Conservation (phyloP, 2,113 vertebrate genomes). For the Salvelinus fontinalis region DNA sequence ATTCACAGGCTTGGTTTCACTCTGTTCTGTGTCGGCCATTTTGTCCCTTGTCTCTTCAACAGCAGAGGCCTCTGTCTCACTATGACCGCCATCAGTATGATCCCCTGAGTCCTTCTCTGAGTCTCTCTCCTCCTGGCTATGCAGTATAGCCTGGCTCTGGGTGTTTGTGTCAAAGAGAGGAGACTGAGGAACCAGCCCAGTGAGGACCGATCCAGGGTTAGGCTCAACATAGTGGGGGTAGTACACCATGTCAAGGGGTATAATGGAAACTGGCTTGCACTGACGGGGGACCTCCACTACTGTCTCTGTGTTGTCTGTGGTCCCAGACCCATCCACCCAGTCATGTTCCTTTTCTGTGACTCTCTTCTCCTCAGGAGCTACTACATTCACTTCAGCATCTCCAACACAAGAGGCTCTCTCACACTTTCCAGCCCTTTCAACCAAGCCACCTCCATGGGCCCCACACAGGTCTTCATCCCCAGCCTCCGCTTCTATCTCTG, state of each 20-base stretch:
- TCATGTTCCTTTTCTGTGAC: conserved; percentile 11
- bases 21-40: background rate
- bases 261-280: conserved; percentile 66
- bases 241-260: conserved; percentile 76
- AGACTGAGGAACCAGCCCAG: conserved; percentile 36
- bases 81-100: background rate
- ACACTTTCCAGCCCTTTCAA: background rate
- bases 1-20: background rate
- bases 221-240: conserved; percentile 73
- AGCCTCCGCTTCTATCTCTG: background rate
- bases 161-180: background rate
- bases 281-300: background rate
- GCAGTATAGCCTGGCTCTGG: background rate
- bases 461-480: conserved; percentile 1
- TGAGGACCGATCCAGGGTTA: background rate
- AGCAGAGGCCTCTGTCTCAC: background rate
- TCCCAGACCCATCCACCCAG: background rate
- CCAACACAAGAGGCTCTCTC: conserved; percentile 4
- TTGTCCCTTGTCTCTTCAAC: background rate
- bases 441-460: background rate
- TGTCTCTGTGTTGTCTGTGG: conserved; percentile 5
- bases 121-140: background rate
- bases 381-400: conserved; percentile 1
- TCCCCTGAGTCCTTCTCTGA: background rate
- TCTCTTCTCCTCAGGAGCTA: background rate